These are phyloP conservation scores for Apaloderma vittatum DNA, from an alignment of 2,113 vertebrate species.

Conservation along the genomic window DNA sequence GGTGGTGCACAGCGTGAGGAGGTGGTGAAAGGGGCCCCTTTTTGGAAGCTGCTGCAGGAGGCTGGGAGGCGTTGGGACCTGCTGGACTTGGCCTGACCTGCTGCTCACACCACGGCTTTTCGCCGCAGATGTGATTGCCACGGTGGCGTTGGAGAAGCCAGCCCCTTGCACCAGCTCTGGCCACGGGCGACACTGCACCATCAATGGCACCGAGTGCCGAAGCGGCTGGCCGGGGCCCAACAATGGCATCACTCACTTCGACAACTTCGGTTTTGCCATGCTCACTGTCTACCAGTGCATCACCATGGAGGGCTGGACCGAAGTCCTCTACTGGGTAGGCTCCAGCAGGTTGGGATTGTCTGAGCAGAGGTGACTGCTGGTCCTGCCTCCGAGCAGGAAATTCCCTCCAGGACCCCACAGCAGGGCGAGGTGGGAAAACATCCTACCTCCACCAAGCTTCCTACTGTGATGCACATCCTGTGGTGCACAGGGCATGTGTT, in stretches of 20 bases:
- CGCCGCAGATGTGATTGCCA: conserved; percentile 86
- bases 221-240: conserved; percentile 93
- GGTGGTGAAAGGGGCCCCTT: neutral
- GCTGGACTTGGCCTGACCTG: too few relatives aligned
- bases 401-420: neutral
- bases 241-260: conserved; percentile 95
- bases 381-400: neutral
- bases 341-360: neutral
- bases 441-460: neutral
- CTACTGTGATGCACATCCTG: neutral
- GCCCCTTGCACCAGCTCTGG: conserved; percentile 91
- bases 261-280: conserved; percentile 98
- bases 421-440: neutral
- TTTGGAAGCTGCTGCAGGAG: neutral
- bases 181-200: conserved; percentile 88
- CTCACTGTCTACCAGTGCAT: conserved; percentile 97
- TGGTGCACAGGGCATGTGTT: neutral
- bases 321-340: conserved; percentile 96
- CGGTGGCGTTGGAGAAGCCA: conserved; percentile 84
- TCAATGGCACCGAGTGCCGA: conserved; percentile 91
- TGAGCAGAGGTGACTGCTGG: neutral
- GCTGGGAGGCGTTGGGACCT: neutral
- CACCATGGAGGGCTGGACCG: conserved; percentile 96
- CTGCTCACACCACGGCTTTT: neutral
- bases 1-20: neutral